Evolutionary conservation across 2,113 vertebrate species (phyloP).

Genomic region (Phainopepla nitens): DNA sequence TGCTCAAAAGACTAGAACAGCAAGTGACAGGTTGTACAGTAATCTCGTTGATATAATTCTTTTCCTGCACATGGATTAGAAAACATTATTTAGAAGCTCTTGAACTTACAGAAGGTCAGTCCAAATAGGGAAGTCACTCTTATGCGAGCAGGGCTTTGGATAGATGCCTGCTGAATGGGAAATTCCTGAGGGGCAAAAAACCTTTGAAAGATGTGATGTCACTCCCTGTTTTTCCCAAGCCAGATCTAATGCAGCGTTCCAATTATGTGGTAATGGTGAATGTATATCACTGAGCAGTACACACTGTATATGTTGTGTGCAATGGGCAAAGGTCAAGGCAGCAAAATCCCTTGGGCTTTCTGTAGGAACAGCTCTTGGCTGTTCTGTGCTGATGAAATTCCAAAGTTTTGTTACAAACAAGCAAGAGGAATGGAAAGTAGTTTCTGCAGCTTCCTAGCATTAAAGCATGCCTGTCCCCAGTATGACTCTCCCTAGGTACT

Average conservation of each 20-base stretch:
- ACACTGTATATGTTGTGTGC: neutral
- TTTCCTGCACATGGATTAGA: neutral
- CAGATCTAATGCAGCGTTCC: neutral
- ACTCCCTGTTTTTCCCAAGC: neutral
- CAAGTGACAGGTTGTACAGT: neutral
- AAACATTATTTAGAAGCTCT: neutral
- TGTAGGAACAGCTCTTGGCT: neutral
- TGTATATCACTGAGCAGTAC: neutral
- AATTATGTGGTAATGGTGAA: neutral
- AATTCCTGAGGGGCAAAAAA: neutral
- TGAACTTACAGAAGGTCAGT: neutral
- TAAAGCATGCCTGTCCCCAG: neutral
- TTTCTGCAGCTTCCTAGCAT: neutral
- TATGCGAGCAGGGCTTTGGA: neutral
- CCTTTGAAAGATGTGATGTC: neutral
- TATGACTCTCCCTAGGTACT: constrained; percentile 2
- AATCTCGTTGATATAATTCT: neutral
- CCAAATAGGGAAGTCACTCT: neutral
- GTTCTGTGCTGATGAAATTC: neutral
- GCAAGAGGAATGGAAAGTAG: neutral
- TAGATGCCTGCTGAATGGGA: neutral
- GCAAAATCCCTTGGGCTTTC: neutral
- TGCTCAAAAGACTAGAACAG: neutral
- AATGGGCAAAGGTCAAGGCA: neutral
- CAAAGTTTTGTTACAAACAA: neutral